phyloP scores from a whole-genome alignment of 1,140 invertebrate genomes.

The Drosophila lacertosa region DNA sequence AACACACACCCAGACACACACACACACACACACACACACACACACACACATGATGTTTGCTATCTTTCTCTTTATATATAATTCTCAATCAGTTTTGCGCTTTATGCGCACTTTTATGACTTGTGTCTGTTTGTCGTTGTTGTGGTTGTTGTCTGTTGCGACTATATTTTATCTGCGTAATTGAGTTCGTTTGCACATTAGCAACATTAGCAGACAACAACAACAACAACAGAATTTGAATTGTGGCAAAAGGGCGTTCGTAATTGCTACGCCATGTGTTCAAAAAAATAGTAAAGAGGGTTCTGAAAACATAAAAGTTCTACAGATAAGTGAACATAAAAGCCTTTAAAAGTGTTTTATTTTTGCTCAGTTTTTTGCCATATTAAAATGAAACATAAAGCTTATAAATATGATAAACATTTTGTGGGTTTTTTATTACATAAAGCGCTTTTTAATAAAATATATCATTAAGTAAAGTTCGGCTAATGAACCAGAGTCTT shows the following conservation, averaged over 20 bases:
- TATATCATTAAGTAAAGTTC: not conserved
- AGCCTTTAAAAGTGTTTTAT: not conserved
- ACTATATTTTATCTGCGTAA: conserved; percentile 75
- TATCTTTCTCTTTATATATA: conserved; percentile 45
- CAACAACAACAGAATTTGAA: conserved; percentile 41
- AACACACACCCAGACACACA: conserved; percentile 11
- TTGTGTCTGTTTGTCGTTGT: conserved; percentile 59
- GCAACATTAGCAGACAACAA: conserved; percentile 51
- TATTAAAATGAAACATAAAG: too few species aligned
- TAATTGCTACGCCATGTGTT: conserved; percentile 48
- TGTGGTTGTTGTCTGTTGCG: conserved; percentile 45
- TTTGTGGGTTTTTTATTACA: not conserved
- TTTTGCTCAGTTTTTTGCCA: not conserved
- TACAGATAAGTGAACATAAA: too few species aligned
- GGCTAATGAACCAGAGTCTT: not conserved
- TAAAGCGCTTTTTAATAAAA: not conserved
- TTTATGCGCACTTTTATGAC: conserved; percentile 79
- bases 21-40: not conserved
- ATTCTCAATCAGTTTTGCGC: conserved; percentile 79
- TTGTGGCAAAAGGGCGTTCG: conserved; percentile 34
- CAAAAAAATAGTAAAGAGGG: conserved; percentile 4
- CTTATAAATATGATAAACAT: too few species aligned
- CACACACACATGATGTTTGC: conserved; percentile 28
- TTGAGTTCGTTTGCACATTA: conserved; percentile 79
- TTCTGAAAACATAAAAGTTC: not conserved